Evolutionary conservation across 2,888 invertebrate species (phyloP), one percentile per base, ranked within the genome.

Genomic region (Eupithecia insigniata): DNA sequence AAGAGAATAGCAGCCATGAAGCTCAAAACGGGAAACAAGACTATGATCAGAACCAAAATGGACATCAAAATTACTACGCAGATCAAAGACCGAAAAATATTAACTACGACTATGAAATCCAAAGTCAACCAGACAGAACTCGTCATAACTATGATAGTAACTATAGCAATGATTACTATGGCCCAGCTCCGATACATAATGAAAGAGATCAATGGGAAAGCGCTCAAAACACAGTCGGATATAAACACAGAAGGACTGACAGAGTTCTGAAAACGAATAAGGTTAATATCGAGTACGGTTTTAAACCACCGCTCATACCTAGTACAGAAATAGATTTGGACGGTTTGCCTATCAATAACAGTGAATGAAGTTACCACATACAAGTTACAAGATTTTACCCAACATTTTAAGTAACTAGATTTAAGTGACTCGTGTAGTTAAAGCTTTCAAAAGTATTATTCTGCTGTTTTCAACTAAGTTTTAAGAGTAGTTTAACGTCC

Each of bases 271-370:
- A 89, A 74, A 76, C 90, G 0, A 84, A 84, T 0, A 89, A 88
- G 43, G 91, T 97, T 0, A 96, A 96, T 81, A 95, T 98, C 83
- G 98, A 98, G 79, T 98, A 98, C 80, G 96, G 96, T 3, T 98
- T 98, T 80, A 97, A 96, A 82, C 97, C 98, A 0, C 98, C 97
- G 0, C 87, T 98, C 80, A 95, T 97, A 75, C 98, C 98, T 0
- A 98, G 98, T 0, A 94, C 96, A 6, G 97, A 97, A 86, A 96
- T 97, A 14, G 97, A 97, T 83, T 96, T 97, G 76, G 95, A 96
- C 76, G 96, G 96, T 1, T 89, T 95, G 75, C 96, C 96, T 0
- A 87, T 96, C 1, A 92, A 95, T 58, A 90, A 89, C 70, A 80
- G 80, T 0, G 78, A 81, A 60, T 75, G 71, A 76, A 67, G 71